Evolutionary conservation across 2,888 invertebrate genomes (phyloP), one percentile per base, ranked within the genome.

Genomic region (Calameuta idolon): DNA sequence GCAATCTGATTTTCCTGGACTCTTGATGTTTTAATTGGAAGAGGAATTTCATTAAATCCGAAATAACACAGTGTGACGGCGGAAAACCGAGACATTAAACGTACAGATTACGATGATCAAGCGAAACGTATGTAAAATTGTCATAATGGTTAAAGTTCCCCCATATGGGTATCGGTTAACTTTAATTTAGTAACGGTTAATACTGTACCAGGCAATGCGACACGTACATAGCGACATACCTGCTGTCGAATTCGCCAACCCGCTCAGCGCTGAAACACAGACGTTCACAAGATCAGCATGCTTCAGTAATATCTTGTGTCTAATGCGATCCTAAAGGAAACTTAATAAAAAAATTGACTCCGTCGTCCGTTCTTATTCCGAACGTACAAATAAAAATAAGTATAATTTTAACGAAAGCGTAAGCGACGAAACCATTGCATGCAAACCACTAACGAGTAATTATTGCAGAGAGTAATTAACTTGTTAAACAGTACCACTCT

Each of bases 171-270:
- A 77, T 34, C 75, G 69, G 75, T 77, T 77, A 77, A 71, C 31
- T 78, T 84, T 87, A 87, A 88, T 90, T 91, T 90, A 91, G 90
- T 89, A 89, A 88, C 88, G 87, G 90, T 91, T 90, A 91, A 91
- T 91, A 91, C 90, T 91, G 85, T 90, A 91, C 91, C 91, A 91
- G 90, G 91, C 90, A 91, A 90, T 89, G 87, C 86, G 92, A 91
- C 91, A 92, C 92, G 90, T 92, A 92, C 92, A 92, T 91, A 91
- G 89, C 88, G 91, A 91, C 92, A 91, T 92, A 92, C 92, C 92
- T 92, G 92, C 92, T 87, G 92, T 90, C 81, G 92, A 92, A 88
- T 92, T 92, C 85, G 92, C 92, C 90, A 92, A 90, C 88, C 92
- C 92, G 86, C 92, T 92, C 88, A 92, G 89, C 85, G 92, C 92